phyloP scores from a whole-genome alignment of 2,797 vertebrate species.

The Hypotaenidia okinawae region DNA sequence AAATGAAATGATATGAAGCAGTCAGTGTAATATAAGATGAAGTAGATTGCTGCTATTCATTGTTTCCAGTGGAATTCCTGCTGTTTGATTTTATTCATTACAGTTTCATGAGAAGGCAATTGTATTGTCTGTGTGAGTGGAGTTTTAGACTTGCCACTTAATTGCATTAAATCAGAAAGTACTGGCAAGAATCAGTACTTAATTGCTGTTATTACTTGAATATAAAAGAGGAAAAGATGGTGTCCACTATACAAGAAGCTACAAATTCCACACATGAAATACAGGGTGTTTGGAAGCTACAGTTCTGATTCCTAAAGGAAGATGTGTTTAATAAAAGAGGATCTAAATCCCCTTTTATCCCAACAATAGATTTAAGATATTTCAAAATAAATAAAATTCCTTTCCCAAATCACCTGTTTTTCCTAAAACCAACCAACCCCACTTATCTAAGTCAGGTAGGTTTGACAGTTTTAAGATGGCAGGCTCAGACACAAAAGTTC shows the following conservation, averaged over 20 bases:
- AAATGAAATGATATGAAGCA: conserved; percentile 80
- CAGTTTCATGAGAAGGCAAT: conserved; percentile 59
- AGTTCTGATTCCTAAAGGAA: background rate
- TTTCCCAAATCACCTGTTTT: background rate
- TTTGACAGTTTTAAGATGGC: background rate
- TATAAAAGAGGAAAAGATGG: background rate
- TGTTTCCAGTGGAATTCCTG: conserved; percentile 75
- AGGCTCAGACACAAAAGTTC: background rate
- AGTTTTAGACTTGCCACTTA: conserved; percentile 58
- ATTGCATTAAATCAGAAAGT: conserved; percentile 59
- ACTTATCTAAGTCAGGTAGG: background rate
- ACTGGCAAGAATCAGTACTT: conserved; percentile 36
- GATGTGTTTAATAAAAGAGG: background rate
- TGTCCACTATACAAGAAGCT: background rate
- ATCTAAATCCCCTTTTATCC: background rate
- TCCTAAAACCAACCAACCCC: background rate
- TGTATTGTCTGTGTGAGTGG: conserved; percentile 45
- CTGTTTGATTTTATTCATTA: conserved; percentile 73
- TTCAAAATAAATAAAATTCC: background rate
- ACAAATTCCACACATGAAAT: background rate
- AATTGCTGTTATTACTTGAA: conserved; percentile 53
- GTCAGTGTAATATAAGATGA: conserved; percentile 76
- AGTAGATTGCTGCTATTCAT: conserved; percentile 68
- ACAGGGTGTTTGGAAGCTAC: background rate
- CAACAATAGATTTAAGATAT: background rate